A percentile compares a stretch with the other conserved stretches of the same genome.
Evolutionary conservation across 2,113 vertebrate genomes (phyloP).

Genomic region (Taurulus bubalis): DNA sequence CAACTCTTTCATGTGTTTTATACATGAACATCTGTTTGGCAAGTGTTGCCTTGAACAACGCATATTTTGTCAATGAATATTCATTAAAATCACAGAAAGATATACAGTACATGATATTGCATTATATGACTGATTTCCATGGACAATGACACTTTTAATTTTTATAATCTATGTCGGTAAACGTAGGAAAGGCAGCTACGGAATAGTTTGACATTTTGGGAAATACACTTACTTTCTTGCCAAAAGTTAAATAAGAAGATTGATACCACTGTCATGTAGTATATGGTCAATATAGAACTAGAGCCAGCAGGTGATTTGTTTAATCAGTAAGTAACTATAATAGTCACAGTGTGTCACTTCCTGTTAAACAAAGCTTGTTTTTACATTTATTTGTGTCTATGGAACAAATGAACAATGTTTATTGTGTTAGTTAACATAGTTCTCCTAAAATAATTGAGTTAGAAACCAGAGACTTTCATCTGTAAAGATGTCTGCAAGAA

Average conservation of each 20-base stretch:
- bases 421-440: neutral
- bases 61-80: slow-evolving; percentile 45
- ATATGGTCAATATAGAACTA: neutral
- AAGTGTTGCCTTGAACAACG: neutral
- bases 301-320: neutral
- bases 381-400: too few relatives aligned
- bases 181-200: neutral
- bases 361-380: neutral
- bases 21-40: slow-evolving; percentile 34
- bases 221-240: too few relatives aligned
- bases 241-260: neutral
- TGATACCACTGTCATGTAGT: neutral
- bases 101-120: neutral
- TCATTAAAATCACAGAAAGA: slow-evolving; percentile 30
- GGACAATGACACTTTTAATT: slow-evolving; percentile 1
- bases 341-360: neutral
- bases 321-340: too few relatives aligned
- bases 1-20: slow-evolving; percentile 55
- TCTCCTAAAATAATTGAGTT: neutral
- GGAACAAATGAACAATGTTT: neutral
- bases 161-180: neutral
- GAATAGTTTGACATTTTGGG: neutral
- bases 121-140: slow-evolving; percentile 3
- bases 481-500: neutral
- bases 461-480: neutral